Evolutionary conservation across 2,113 vertebrate genomes (phyloP), one percentile per base, ranked within the genome.

Genomic region (Edolisoma coerulescens): DNA sequence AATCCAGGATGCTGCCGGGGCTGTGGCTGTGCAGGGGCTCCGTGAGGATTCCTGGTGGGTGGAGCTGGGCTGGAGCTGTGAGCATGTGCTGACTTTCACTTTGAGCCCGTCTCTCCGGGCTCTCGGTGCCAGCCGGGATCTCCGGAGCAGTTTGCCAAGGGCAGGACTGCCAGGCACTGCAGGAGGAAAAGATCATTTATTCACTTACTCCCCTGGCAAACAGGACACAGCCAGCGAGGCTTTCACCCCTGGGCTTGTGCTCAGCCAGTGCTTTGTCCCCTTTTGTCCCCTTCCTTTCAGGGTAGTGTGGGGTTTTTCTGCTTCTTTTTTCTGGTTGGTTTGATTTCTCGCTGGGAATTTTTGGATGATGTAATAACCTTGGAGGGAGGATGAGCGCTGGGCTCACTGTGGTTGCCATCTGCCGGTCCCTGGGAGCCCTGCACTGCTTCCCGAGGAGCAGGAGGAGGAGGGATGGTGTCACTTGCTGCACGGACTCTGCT

Each of bases 281-380:
- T 42, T 87, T 32, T 69, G 71, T 89, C 53, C 57, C n/a, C n/a
- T 63, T 61, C 61, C 39, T 56, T 49, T 16, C 42, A 23, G 71
- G 47, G 15, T 9, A 26, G 0, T 14, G 56, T 35, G 59, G 10
- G 17, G 8, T 9, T 65, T 20, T 33, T 16, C 8, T 19, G 12
- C 1, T 5, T 18, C 9, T 44, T 69, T 47, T 33, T 3, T 32
- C 79, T 87, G 53, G 50, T 52, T 61, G 49, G 37, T 68, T 90
- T 77, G 78, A 49, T 97, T 59, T 53, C 88, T 94, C 39, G 18
- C 84, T 84, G 90, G 89, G 97, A 82, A 81, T 84, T 71, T 84
- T 86, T 65, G 68, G 89, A 92, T 97, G 97, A 97, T 94, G 96
- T 97, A 97, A 94, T 97, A 95, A 96, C 92, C 93, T 95, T 95